phyloP scores from a whole-genome alignment of 2,888 invertebrate genomes.

The Nemotelus pantherinus region DNA sequence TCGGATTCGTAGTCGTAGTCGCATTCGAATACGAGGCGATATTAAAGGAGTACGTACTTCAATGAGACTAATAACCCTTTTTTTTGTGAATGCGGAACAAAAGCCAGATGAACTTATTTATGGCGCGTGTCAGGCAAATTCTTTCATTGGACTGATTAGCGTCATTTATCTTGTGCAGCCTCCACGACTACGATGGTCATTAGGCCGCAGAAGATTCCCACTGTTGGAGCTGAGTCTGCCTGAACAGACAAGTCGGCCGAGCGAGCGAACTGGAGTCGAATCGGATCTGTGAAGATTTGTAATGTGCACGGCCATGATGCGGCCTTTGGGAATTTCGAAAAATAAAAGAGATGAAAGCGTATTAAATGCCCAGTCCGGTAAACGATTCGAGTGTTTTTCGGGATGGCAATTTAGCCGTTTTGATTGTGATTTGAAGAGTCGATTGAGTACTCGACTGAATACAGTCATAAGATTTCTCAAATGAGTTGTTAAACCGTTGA shows the following conservation, averaged over 20 bases:
- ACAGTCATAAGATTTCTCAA: slow-evolving; percentile 10
- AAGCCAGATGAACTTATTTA: slow-evolving; percentile 54
- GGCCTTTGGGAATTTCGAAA: slow-evolving; percentile 7
- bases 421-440: slow-evolving; percentile 26
- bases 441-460: not conserved
- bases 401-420: slow-evolving; percentile 21
- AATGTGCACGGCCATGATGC: slow-evolving; percentile 16
- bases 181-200: slow-evolving; percentile 45
- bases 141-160: slow-evolving; percentile 50
- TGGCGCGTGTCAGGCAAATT: slow-evolving; percentile 59
- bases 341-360: slow-evolving; percentile 19
- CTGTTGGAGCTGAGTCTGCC: slow-evolving; percentile 2
- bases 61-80: slow-evolving; percentile 50
- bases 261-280: not conserved
- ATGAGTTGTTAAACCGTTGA: slow-evolving; percentile 34
- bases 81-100: slow-evolving; percentile 46
- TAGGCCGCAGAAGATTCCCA: slow-evolving; percentile 46
- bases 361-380: slow-evolving; percentile 5
- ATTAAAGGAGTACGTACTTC: slow-evolving; percentile 37
- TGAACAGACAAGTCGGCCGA: not conserved
- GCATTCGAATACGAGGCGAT: slow-evolving; percentile 9
- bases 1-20: not conserved
- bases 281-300: not conserved
- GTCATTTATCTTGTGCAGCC: slow-evolving; percentile 50
- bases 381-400: not conserved